Evolutionary conservation across 2,888 invertebrate genomes (phyloP), one percentile per base, ranked within the genome.

Genomic region (Axea sp.): DNA sequence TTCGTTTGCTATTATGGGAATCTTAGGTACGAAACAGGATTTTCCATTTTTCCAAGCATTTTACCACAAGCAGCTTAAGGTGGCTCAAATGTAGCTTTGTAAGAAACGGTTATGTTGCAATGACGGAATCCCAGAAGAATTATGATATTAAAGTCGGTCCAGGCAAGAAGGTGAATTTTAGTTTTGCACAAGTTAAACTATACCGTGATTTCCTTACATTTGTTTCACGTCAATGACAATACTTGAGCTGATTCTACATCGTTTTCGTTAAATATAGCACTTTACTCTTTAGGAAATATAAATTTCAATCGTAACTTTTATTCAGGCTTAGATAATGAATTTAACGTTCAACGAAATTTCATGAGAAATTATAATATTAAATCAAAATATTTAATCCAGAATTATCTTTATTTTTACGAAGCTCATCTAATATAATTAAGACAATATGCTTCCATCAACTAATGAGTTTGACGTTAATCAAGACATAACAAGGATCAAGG

Each of bases 61-160:
- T 67, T 59, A 55, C 67, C 39, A 15, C 60, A 41, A 41, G 51
- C 53, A 33, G 73, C 73, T 73, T 60, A 67, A 68, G 73, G 33
- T 68, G 62, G 73, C 67, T 68, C 67, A 73, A 68, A 53, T 41
- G 19, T 73, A 60, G 62, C 67, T 73, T 67, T 60, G 47, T 47
- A 60, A 73, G 60, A 55, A 73, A 67, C 43, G 73, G 73, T 68
- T 73, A 68, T 68, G 67, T 39, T 43, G 37, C 57, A 68, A 62
- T 62, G 62, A 68, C 62, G 55, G 26, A 37, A 73, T 73, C 57
- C 51, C 28, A 9, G 43, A 67, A 49, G 62, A 67, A 73, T 73
- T 67, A 73, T 67, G 41, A 57, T 62, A 68, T 73, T 68, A 73
- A 62, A 73, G 28, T 62, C 62, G 41, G 47, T 53, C 28, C 35